Conservation (phyloP, 2,797 vertebrate species). For the Chrysocyon brachyurus region DNA sequence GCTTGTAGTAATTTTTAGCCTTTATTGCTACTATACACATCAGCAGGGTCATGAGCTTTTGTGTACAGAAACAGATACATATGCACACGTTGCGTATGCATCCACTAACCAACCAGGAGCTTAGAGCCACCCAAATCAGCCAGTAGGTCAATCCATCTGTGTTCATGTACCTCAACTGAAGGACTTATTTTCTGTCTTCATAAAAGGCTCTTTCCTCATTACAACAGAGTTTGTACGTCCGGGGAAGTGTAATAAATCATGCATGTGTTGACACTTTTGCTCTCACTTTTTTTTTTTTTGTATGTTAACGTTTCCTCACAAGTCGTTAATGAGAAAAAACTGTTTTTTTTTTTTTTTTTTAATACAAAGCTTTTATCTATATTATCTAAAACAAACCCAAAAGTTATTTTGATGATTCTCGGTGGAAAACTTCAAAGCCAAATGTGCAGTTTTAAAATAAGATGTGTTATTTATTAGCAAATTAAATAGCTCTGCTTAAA, state of each 20-base stretch:
- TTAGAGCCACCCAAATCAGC: not conserved
- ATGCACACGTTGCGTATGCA: fast-evolving
- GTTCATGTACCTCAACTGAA: not conserved
- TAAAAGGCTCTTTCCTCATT: not conserved
- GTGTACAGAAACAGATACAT: not conserved
- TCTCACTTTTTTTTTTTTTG: not conserved
- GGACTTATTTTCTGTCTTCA: not conserved
- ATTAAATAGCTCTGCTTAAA: not conserved
- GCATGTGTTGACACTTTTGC: not conserved
- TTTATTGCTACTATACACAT: not conserved
- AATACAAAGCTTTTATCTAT: not conserved
- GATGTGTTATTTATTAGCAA: not conserved
- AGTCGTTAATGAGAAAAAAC: not conserved
- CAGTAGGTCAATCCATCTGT: not conserved
- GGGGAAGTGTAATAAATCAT: not conserved
- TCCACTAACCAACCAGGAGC: not conserved
- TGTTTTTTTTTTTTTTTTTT: not conserved
- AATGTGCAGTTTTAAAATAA: not conserved
- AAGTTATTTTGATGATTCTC: not conserved
- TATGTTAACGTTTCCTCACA: not conserved
- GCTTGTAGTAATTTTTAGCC: slow-evolving; percentile 51
- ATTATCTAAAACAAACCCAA: not conserved
- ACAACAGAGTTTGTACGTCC: not conserved
- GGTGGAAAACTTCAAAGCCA: not conserved
- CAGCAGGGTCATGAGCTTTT: not conserved